phyloP scores from a whole-genome alignment of 2,113 vertebrate genomes.

The Elgaria multicarinata region DNA sequence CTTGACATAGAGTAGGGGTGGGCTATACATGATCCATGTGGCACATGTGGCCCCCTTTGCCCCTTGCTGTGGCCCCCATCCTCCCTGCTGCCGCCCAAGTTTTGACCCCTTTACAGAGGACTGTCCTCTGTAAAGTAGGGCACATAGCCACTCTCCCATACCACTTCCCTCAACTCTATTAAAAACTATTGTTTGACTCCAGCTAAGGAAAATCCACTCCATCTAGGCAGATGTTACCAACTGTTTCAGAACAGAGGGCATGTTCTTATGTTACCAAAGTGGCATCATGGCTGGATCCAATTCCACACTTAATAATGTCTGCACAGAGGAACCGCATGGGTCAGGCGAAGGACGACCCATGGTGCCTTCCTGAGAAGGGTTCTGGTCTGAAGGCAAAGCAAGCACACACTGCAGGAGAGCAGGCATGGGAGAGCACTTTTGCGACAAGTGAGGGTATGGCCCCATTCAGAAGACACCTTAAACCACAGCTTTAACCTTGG shows the following conservation, averaged over 20 bases:
- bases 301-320: not conserved
- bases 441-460: too few relatives aligned
- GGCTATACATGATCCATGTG: too few relatives aligned
- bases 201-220: not conserved
- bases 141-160: too few relatives aligned
- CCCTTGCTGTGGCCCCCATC: too few relatives aligned
- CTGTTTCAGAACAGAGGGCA: not conserved
- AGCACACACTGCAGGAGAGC: not conserved
- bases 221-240: not conserved
- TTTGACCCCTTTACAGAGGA: too few relatives aligned
- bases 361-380: not conserved
- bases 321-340: not conserved
- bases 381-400: not conserved
- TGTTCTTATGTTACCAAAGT: not conserved
- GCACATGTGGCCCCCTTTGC: too few relatives aligned
- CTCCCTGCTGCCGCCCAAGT: too few relatives aligned
- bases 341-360: not conserved
- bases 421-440: too few relatives aligned
- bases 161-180: not conserved
- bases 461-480: too few relatives aligned
- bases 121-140: too few relatives aligned
- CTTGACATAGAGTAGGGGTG: too few relatives aligned
- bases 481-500: too few relatives aligned
- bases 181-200: not conserved
- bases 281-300: not conserved